Evolutionary conservation across 1,140 invertebrate species (phyloP).

Genomic region (Vollenhovia emeryi): DNA sequence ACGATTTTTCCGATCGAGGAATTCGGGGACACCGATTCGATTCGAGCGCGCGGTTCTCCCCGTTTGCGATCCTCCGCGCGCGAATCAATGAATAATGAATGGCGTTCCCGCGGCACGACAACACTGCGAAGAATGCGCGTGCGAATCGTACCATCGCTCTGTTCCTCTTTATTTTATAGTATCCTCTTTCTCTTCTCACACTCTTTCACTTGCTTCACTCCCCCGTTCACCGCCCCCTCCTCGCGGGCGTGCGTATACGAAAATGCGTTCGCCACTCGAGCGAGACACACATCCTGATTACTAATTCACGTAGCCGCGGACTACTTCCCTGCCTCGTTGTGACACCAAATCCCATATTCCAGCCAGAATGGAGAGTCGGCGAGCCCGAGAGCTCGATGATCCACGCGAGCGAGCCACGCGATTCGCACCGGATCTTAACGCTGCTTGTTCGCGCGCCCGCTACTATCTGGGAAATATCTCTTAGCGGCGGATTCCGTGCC

Average conservation of each 20-base stretch:
- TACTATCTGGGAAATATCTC: constrained; percentile 21
- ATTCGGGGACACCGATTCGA: constrained; percentile 36
- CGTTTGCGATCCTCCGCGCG: neutral
- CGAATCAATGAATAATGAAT: constrained; percentile 70
- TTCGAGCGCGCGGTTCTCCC: neutral
- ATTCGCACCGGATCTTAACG: constrained; percentile 30
- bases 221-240: neutral
- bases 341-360: constrained; percentile 86
- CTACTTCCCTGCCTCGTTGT: constrained; percentile 82
- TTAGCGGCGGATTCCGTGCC: neutral
- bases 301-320: constrained; percentile 83
- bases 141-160: neutral
- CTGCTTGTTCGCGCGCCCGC: neutral
- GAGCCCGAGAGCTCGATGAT: constrained; percentile 66
- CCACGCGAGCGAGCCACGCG: constrained; percentile 40
- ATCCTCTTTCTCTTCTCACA: neutral
- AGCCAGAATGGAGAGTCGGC: constrained; percentile 69
- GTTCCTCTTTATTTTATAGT: neutral
- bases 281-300: constrained; percentile 82
- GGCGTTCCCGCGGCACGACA: constrained; percentile 39
- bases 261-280: constrained; percentile 64
- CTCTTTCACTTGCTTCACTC: neutral
- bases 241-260: constrained; percentile 42
- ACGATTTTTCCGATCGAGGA: constrained; percentile 26
- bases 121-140: constrained; percentile 58